Percentiles rank a stretch among this genome's conserved stretches.
Conservation (phyloP, 2,113 vertebrate genomes). For the Hoplias malabaricus region DNA sequence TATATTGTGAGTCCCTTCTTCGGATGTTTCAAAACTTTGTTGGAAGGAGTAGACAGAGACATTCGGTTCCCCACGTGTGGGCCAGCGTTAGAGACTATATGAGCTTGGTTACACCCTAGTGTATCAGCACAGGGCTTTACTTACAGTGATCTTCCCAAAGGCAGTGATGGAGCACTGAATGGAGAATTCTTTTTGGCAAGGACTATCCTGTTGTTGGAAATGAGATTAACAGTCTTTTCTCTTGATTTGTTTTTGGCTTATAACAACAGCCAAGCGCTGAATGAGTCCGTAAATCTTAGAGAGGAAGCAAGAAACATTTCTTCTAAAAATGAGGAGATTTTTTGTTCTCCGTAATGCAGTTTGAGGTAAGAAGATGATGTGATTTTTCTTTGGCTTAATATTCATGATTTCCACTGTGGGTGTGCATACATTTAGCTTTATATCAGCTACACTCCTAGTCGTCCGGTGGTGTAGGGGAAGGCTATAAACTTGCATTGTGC, state of each 20-base stretch:
- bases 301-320: slow-evolving; percentile 5
- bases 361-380: slow-evolving; percentile 11
- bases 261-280: neutral
- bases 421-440: neutral
- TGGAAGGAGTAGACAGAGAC: slow-evolving; percentile 38
- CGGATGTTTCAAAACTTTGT: slow-evolving; percentile 9
- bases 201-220: slow-evolving; percentile 14
- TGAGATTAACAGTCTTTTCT: slow-evolving; percentile 25
- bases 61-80: slow-evolving; percentile 21
- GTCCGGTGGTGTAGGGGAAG: neutral
- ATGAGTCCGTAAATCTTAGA: neutral
- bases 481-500: neutral
- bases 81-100: slow-evolving; percentile 19
- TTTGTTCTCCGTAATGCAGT: neutral
- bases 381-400: neutral
- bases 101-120: slow-evolving; percentile 22
- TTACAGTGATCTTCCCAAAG: neutral
- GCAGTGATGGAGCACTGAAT: slow-evolving; percentile 13
- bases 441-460: neutral
- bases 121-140: neutral
- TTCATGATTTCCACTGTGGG: too few relatives aligned
- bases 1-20: too few relatives aligned
- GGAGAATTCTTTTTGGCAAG: slow-evolving; percentile 18
- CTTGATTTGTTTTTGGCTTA: slow-evolving; percentile 33
- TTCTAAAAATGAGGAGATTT: neutral